Evolutionary conservation across 2,888 invertebrate species (phyloP).

Genomic region (Drosophila leonis): DNA sequence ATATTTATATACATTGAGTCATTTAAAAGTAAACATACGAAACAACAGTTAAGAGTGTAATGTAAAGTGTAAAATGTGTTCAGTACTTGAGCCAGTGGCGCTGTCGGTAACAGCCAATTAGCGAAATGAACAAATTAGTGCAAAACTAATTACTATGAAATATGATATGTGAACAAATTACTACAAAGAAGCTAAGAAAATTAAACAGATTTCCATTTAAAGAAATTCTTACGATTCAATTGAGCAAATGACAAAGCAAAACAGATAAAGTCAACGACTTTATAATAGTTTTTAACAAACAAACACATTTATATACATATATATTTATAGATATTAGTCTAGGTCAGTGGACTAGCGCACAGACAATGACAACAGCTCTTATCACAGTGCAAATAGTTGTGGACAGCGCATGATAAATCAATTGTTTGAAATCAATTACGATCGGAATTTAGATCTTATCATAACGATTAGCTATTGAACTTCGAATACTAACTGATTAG

Average conservation of each 20-base stretch:
- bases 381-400: conserved; percentile 29
- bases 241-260: neutral
- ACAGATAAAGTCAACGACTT: conserved; percentile 26
- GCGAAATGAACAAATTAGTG: conserved; percentile 15
- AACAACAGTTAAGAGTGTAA: neutral
- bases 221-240: conserved; percentile 4
- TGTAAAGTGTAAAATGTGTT: conserved; percentile 5
- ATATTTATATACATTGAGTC: neutral
- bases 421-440: conserved; percentile 39
- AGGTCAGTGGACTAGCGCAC: neutral
- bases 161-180: neutral
- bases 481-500: conserved; percentile 48
- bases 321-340: neutral
- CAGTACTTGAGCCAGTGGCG: neutral
- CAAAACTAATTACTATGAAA: neutral
- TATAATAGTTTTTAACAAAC: conserved; percentile 34
- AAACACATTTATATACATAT: neutral
- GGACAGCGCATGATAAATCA: conserved; percentile 34
- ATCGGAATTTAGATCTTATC: conserved; percentile 53
- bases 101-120: conserved; percentile 17
- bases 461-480: conserved; percentile 34
- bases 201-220: neutral
- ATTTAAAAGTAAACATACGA: neutral
- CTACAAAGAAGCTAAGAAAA: too few relatives aligned
- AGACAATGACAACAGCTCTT: conserved; percentile 32